These are phyloP conservation scores for Schizothorax lantsangensis DNA, from an alignment of 2,797 vertebrate species.

Conservation along the genomic window DNA sequence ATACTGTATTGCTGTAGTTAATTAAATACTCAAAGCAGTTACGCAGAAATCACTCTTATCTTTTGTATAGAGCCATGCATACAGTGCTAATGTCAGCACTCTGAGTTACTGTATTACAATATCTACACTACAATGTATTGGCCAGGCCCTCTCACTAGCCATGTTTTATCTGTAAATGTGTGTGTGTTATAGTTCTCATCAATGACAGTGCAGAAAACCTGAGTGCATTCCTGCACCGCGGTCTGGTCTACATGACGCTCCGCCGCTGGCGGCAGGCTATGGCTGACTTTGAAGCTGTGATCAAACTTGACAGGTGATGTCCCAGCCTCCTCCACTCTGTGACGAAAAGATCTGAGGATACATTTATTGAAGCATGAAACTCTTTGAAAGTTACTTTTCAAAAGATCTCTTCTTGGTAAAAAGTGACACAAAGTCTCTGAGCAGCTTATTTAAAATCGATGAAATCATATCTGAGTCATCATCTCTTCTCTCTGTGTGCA, in stretches of 20 bases:
- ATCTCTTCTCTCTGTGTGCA: slow-evolving; percentile 51
- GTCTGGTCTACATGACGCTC: slow-evolving; percentile 76
- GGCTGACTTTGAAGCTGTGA: slow-evolving; percentile 80
- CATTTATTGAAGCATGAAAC: neutral
- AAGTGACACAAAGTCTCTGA: neutral
- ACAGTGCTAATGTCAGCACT: neutral
- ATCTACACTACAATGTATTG: neutral
- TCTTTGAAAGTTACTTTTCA: slow-evolving; percentile 15
- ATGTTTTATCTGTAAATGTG: slow-evolving; percentile 10
- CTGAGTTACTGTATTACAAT: neutral
- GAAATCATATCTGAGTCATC: neutral
- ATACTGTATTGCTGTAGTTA: neutral
- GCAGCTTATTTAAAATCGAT: neutral
- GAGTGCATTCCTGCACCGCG: slow-evolving; percentile 77
- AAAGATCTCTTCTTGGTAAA: slow-evolving; percentile 1
- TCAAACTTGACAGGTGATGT: slow-evolving; percentile 79
- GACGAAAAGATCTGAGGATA: slow-evolving; percentile 11
- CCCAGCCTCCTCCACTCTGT: neutral
- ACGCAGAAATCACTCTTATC: neutral
- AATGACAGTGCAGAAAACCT: slow-evolving; percentile 77
- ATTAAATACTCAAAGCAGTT: neutral
- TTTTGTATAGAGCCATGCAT: neutral
- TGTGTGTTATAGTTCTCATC: slow-evolving; percentile 74
- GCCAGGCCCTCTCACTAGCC: neutral
- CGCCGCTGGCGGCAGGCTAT: slow-evolving; percentile 73